Conservation (phyloP, 1,140 invertebrate genomes). For the Pygmarrhopalites habei region DNA sequence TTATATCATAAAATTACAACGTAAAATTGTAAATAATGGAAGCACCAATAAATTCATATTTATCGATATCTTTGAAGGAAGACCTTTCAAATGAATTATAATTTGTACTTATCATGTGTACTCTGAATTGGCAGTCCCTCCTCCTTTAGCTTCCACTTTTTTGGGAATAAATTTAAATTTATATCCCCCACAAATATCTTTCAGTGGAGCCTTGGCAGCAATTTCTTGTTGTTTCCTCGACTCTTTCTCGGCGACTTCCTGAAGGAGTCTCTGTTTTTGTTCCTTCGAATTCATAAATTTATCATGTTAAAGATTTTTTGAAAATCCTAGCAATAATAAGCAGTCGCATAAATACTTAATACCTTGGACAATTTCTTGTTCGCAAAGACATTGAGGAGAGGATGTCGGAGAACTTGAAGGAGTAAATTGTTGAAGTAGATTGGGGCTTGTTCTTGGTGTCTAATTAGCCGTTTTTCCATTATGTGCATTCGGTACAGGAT, state of each 20-base stretch:
- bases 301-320: not conserved
- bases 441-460: conserved; percentile 24
- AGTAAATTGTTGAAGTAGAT: conserved; percentile 20
- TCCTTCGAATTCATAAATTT: conserved; percentile 3
- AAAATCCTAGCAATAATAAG: not conserved
- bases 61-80: too few relatives aligned
- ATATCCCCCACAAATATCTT: conserved; percentile 13
- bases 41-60: too few relatives aligned
- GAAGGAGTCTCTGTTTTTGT: not conserved
- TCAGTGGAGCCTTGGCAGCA: not conserved
- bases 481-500: conserved; percentile 27
- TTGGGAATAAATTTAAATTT: conserved; percentile 8
- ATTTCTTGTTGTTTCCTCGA: not conserved
- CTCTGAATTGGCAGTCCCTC: too few relatives aligned
- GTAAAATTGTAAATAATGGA: too few relatives aligned
- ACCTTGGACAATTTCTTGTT: conserved; percentile 3
- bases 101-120: too few relatives aligned
- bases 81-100: too few relatives aligned
- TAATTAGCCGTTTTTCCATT: conserved; percentile 27
- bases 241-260: conserved; percentile 1
- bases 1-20: too few relatives aligned
- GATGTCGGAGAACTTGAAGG: conserved; percentile 22
- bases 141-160: not conserved
- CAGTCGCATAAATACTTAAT: too few relatives aligned
- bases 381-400: not conserved